These are phyloP conservation scores for Enteromius paludinosus DNA, from an alignment of 2,797 vertebrate species.

Conservation along the genomic window DNA sequence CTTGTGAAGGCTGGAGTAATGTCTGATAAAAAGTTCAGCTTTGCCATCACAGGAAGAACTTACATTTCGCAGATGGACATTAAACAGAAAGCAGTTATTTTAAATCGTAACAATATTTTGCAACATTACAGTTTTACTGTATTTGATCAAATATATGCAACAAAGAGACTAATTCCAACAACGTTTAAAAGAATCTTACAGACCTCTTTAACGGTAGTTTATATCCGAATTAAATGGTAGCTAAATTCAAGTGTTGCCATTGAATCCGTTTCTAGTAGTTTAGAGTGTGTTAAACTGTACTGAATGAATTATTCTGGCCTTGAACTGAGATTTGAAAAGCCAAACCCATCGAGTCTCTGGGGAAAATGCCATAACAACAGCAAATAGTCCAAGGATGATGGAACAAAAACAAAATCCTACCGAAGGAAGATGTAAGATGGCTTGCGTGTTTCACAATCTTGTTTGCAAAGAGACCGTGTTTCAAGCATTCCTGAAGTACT, in stretches of 20 bases:
- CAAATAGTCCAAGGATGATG: slow-evolving; percentile 65
- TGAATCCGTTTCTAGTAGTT: background rate
- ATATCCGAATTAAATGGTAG: slow-evolving; percentile 8
- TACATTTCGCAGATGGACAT: background rate
- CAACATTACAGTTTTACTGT: background rate
- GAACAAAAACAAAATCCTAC: slow-evolving; percentile 63
- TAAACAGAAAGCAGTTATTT: background rate
- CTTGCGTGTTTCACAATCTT: slow-evolving; percentile 4
- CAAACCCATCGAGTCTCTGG: slow-evolving; percentile 74
- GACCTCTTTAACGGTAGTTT: background rate
- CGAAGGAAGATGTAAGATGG: slow-evolving; percentile 11
- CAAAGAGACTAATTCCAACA: background rate
- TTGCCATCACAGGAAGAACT: background rate
- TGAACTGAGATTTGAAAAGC: slow-evolving; percentile 60
- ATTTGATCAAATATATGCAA: background rate
- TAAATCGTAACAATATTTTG: background rate
- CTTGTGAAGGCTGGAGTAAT: background rate
- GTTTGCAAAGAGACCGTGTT: background rate
- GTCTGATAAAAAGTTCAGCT: background rate
- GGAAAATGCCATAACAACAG: slow-evolving; percentile 75
- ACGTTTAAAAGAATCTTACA: no score
- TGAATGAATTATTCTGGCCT: slow-evolving; percentile 65
- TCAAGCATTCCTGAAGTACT: background rate
- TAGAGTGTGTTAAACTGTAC: slow-evolving; percentile 62
- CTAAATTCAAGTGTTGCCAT: slow-evolving; percentile 1